Base-by-base conservation (phyloP, 2,888 invertebrate genomes). In the Agapostemon virescens region DNA sequence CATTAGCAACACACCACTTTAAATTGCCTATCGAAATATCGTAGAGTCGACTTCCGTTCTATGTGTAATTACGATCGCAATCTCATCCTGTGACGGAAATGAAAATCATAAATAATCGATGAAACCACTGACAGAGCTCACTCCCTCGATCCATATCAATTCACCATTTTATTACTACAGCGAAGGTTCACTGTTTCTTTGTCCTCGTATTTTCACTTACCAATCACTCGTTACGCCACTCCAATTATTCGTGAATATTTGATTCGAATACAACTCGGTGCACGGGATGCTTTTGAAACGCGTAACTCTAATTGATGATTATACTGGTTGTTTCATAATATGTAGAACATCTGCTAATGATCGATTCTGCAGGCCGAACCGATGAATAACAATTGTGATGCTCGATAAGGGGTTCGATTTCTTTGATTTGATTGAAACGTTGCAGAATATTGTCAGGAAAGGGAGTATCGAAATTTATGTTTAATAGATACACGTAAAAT, bases 221-320 rank as follows among this genome's bases (percentile, higher is more conserved):
- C 58, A 26, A 17, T 40, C 40, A 70, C 70, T 70, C 58, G 70
- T 70, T 40, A 61, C 40, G 58, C 58, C 70, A 70, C 70, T 70
- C 70, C 70, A 70, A 61, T 70, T 70, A 58, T 55, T 58, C 26
- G 30, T 20, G 36, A 55, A 26, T 55, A 55, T 55, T 26, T 33
- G 20, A 55, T 69, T 69, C 20, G 38, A 69, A 70, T 74, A n/a
- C 55, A 64, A n/a, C 72, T 66, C 52, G 69, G 69, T 80, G 55
- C 40, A 49, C 49, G 67, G 42, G 33, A 30, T 9, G 30, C 26
- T 61, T 26, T 20, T 26, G 3, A 33, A 61, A 33, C 17, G 30
- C 58, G 20, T 20, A 26, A n/a, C 6, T 15, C 55, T 26, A 55
- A 55, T 55, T 55, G 55, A 55, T 26, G 26, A 15, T 15, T 55